Conservation (phyloP, 2,888 invertebrate species). For the Luperina nickerlii region DNA sequence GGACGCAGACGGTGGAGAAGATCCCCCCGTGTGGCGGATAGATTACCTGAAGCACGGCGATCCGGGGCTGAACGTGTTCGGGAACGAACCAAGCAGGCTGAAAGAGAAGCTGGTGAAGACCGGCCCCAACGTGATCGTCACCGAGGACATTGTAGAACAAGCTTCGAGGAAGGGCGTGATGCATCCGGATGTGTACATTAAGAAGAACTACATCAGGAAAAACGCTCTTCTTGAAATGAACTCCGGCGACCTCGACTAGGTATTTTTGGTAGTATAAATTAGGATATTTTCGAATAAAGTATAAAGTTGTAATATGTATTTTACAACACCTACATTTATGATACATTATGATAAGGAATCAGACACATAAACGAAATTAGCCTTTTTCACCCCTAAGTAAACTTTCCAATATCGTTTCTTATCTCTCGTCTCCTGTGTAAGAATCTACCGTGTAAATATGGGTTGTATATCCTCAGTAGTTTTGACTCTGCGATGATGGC, state of each 20-base stretch:
- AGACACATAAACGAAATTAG: no score
- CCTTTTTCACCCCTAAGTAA: no score
- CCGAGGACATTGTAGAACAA: slow-evolving; percentile 73
- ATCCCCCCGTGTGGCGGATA: slow-evolving; percentile 83
- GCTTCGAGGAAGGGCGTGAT: slow-evolving; percentile 77
- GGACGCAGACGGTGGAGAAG: slow-evolving; percentile 72
- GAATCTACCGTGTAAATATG: no score
- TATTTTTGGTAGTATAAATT: slow-evolving; percentile 3
- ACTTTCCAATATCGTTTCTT: no score
- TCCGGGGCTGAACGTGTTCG: slow-evolving; percentile 77
- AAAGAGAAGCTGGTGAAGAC: slow-evolving; percentile 79
- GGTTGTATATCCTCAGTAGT: no score
- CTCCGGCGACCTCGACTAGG: slow-evolving; percentile 67
- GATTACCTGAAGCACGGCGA: slow-evolving; percentile 86
- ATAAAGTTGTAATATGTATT: slow-evolving; percentile 11
- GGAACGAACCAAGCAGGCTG: slow-evolving; percentile 70
- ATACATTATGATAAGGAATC: no score
- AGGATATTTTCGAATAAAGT: slow-evolving; percentile 39
- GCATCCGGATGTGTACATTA: slow-evolving; percentile 84
- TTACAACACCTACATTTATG: neutral
- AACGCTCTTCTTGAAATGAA: slow-evolving; percentile 62
- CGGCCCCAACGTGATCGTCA: slow-evolving; percentile 73
- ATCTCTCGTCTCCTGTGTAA: no score
- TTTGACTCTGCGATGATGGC: no score
- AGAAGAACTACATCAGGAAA: slow-evolving; percentile 78